Conservation (phyloP, 2,113 vertebrate genomes). For the Eleginops maclovinus region DNA sequence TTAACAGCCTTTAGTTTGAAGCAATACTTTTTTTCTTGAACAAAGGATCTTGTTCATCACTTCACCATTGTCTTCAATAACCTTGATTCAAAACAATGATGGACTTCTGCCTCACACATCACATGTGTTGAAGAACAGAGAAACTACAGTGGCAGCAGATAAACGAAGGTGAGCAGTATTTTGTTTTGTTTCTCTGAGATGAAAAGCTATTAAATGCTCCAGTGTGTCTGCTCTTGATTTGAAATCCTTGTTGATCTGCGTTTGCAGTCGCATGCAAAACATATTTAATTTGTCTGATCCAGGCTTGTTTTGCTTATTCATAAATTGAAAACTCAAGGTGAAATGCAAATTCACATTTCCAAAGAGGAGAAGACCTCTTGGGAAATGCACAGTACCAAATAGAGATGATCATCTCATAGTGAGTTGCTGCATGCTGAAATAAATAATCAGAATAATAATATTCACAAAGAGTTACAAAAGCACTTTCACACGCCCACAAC, state of each 20-base stretch:
- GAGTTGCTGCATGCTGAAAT: slow-evolving; percentile 10
- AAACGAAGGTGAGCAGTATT: slow-evolving; percentile 16
- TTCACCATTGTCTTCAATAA: neutral
- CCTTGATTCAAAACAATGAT: slow-evolving; percentile 13
- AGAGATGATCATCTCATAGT: neutral
- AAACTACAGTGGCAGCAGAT: slow-evolving; percentile 8
- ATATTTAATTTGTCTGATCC: neutral
- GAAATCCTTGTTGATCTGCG: neutral
- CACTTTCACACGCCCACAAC: slow-evolving; percentile 50
- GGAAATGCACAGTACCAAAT: neutral
- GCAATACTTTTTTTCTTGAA: neutral
- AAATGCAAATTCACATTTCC: slow-evolving; percentile 7
- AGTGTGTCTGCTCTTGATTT: neutral
- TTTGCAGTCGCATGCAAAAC: neutral
- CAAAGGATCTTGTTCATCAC: slow-evolving; percentile 9
- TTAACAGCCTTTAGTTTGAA: neutral
- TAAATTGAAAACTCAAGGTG: slow-evolving; percentile 1
- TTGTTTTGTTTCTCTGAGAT: slow-evolving; percentile 27
- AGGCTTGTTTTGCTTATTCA: neutral
- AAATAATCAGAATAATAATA: slow-evolving; percentile 22
- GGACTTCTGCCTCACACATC: neutral
- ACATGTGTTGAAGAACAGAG: neutral
- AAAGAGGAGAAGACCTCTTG: neutral
- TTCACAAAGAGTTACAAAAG: slow-evolving; percentile 29
- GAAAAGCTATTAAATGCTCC: slow-evolving; percentile 4